phyloP scores from a whole-genome alignment of 2,113 vertebrate genomes.

The Xenus cinereus region DNA sequence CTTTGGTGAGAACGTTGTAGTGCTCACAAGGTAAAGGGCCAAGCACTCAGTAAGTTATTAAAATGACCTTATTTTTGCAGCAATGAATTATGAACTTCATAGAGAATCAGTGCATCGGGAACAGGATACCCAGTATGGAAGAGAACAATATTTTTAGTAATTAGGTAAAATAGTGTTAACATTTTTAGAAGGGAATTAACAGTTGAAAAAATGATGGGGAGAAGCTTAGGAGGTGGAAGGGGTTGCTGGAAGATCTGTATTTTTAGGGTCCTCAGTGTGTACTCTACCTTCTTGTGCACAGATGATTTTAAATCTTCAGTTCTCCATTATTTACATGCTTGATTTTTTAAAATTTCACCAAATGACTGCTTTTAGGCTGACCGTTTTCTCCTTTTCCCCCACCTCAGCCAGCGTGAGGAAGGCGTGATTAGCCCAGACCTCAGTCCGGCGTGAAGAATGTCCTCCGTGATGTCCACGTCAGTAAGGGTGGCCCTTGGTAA shows the following conservation, averaged over 20 bases:
- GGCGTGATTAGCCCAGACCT: background rate
- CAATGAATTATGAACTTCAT: background rate
- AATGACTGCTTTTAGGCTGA: background rate
- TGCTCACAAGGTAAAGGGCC: background rate
- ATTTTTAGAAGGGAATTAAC: background rate
- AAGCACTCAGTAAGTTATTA: background rate
- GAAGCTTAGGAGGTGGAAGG: background rate
- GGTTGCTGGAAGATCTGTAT: background rate
- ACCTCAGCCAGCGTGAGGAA: background rate
- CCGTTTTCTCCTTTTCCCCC: background rate
- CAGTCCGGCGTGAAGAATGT: rapidly evolving
- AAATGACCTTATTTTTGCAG: background rate
- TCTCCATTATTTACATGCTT: background rate
- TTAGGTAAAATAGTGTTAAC: background rate
- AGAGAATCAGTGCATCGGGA: background rate
- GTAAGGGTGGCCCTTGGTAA: background rate
- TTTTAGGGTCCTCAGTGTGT: background rate
- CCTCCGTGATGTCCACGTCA: rapidly evolving
- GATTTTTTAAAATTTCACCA: background rate
- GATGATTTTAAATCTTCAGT: background rate
- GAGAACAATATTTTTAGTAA: background rate
- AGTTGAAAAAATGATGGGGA: background rate
- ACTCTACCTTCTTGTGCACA: background rate
- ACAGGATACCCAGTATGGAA: background rate
- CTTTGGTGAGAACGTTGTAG: background rate